Conservation (phyloP, 2,797 vertebrate genomes). For the Brotula barbata region DNA sequence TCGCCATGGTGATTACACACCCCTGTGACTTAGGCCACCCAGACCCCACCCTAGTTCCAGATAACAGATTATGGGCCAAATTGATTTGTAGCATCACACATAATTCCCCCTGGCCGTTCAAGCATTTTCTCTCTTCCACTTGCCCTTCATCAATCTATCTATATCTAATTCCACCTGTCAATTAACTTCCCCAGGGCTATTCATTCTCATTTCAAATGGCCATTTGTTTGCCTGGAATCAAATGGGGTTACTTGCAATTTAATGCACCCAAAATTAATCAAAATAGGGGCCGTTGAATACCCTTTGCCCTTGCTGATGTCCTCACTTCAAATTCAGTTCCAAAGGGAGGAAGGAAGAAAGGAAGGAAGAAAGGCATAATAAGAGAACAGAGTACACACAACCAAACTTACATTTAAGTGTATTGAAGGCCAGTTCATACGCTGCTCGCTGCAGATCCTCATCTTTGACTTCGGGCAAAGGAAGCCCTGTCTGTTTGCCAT, state of each 20-base stretch:
- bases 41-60: constrained; percentile 46
- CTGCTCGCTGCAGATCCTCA: constrained; percentile 64
- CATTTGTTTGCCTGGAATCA: constrained; percentile 35
- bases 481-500: constrained; percentile 66
- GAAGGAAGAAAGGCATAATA: neutral
- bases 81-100: constrained; percentile 70
- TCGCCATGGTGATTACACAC: constrained; percentile 71
- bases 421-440: constrained; percentile 87
- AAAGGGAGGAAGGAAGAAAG: neutral
- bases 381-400: neutral
- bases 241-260: constrained; percentile 38
- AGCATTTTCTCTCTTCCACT: constrained; percentile 45
- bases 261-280: constrained; percentile 28
- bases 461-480: constrained; percentile 65
- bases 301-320: constrained; percentile 2
- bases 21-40: constrained; percentile 57
- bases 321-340: neutral
- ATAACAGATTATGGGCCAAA: constrained; percentile 71
- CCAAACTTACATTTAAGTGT: constrained; percentile 88
- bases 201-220: constrained; percentile 39
- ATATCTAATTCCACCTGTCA: constrained; percentile 62
- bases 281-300: constrained; percentile 24
- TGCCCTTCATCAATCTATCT: constrained; percentile 65
- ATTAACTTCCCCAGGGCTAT: constrained; percentile 41
- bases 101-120: constrained; percentile 51